These are phyloP conservation scores for Myripristis murdjan DNA, from an alignment of 2,797 vertebrate species.

Conservation along the genomic window DNA sequence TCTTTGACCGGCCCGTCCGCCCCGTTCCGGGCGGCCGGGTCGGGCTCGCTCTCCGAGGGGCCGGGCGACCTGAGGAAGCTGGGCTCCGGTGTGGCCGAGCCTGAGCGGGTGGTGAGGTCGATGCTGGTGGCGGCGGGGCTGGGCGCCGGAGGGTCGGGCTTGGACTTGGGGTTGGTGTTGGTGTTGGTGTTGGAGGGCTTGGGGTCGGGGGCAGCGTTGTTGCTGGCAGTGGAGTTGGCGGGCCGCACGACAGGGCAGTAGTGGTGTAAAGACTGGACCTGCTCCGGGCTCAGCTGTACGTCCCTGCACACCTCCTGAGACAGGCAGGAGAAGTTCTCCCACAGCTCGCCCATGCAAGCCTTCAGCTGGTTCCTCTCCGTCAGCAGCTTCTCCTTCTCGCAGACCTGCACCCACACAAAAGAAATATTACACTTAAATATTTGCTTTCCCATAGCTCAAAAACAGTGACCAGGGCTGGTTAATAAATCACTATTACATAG, in stretches of 20 bases:
- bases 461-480: no score
- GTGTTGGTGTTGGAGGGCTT: constrained; percentile 61
- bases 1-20: constrained; percentile 84
- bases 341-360: constrained; percentile 97
- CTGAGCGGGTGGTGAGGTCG: constrained; percentile 86
- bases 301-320: constrained; percentile 98
- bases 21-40: constrained; percentile 84
- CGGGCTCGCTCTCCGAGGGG: constrained; percentile 81
- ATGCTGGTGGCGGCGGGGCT: constrained; percentile 87
- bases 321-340: constrained; percentile 99
- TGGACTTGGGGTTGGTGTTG: constrained; percentile 72
- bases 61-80: constrained; percentile 86
- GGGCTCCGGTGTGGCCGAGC: constrained; percentile 89
- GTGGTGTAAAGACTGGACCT: constrained; percentile 96
- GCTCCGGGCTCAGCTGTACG: constrained; percentile 95
- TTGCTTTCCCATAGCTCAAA: no score
- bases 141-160: constrained; percentile 76
- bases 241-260: constrained; percentile 96
- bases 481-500: no score
- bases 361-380: constrained; percentile 98
- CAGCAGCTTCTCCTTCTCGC: constrained; percentile 97
- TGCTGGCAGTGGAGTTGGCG: constrained; percentile 85
- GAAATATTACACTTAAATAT: no score
- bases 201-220: constrained; percentile 68
- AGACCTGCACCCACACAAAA: constrained; percentile 86